These are phyloP conservation scores for Drosophila ercepeae DNA, from an alignment of 1,140 invertebrate genomes.

Conservation along the genomic window DNA sequence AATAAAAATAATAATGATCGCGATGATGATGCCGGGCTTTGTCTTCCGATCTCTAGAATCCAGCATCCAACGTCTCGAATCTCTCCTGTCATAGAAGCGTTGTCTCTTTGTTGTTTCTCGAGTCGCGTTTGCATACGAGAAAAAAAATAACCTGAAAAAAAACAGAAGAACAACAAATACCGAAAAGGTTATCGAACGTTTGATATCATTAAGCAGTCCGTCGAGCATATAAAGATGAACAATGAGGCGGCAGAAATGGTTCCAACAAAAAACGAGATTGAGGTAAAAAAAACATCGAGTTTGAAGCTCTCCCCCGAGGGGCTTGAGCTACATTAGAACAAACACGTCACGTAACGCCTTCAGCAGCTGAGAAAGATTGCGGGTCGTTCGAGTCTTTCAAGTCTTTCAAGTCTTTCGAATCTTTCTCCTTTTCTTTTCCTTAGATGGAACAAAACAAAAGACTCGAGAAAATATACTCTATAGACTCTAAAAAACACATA, in stretches of 20 bases:
- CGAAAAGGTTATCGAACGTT: conserved; percentile 82
- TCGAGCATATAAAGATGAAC: conserved; percentile 62
- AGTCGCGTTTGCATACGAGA: conserved; percentile 75
- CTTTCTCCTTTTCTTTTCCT: background rate
- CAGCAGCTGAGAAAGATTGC: conserved; percentile 28
- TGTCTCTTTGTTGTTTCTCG: conserved; percentile 11
- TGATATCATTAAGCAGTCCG: conserved; percentile 79
- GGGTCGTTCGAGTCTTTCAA: too few relatives aligned
- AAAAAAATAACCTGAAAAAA: conserved; percentile 28
- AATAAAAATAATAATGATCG: conserved; percentile 53
- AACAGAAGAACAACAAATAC: conserved; percentile 51
- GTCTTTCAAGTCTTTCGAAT: too few relatives aligned
- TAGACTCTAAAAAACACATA: too few relatives aligned
- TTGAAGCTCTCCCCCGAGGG: background rate
- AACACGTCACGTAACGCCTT: conserved; percentile 73
- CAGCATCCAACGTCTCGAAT: conserved; percentile 9
- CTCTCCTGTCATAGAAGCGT: conserved; percentile 24
- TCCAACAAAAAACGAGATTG: conserved; percentile 23
- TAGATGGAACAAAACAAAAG: conserved; percentile 7
- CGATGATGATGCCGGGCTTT: conserved; percentile 60
- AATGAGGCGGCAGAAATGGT: conserved; percentile 71
- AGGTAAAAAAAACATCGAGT: conserved; percentile 17
- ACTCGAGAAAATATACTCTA: too few relatives aligned
- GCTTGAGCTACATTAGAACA: conserved; percentile 58
- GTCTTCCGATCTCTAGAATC: conserved; percentile 42